phyloP scores from a whole-genome alignment of 30 jellyfish, hydroid and myxozoan species.

The Rhopilema esculentum region DNA sequence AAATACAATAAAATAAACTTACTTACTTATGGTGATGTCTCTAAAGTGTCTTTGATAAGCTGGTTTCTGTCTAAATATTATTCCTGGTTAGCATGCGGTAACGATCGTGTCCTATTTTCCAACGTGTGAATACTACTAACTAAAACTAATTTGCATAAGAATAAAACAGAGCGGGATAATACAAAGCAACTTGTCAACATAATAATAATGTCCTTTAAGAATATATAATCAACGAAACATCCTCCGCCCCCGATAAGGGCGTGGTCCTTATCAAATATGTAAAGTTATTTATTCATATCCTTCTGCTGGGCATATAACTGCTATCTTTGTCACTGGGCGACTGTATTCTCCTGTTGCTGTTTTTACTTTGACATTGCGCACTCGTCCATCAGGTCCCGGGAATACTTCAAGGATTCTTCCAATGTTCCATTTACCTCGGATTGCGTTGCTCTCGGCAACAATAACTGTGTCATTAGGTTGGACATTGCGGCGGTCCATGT shows the following conservation, averaged over 20 bases:
- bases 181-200: conserved; percentile 6
- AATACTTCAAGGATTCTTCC: conserved; percentile 53
- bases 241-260: conserved; percentile 71
- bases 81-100: not conserved
- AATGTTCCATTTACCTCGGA: conserved; percentile 74
- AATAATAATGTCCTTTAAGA: conserved; percentile 6
- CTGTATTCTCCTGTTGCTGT: conserved; percentile 67
- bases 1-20: not conserved
- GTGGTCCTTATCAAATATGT: conserved; percentile 27
- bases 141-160: not conserved
- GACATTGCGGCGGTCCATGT: conserved; percentile 55
- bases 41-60: not conserved
- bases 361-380: conserved; percentile 65
- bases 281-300: conserved; percentile 16
- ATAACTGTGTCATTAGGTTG: conserved; percentile 52
- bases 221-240: conserved; percentile 50
- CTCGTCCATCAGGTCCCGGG: conserved; percentile 78
- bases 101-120: not conserved
- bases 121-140: not conserved
- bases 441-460: conserved; percentile 63
- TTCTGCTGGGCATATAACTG: conserved; percentile 60
- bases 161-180: conserved; percentile 23
- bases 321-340: conserved; percentile 75
- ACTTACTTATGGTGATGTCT: not conserved
- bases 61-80: not conserved